Evolutionary conservation across 2,888 invertebrate species (phyloP), one percentile per base, ranked within the genome.

Genomic region (Drosophila ezoana): DNA sequence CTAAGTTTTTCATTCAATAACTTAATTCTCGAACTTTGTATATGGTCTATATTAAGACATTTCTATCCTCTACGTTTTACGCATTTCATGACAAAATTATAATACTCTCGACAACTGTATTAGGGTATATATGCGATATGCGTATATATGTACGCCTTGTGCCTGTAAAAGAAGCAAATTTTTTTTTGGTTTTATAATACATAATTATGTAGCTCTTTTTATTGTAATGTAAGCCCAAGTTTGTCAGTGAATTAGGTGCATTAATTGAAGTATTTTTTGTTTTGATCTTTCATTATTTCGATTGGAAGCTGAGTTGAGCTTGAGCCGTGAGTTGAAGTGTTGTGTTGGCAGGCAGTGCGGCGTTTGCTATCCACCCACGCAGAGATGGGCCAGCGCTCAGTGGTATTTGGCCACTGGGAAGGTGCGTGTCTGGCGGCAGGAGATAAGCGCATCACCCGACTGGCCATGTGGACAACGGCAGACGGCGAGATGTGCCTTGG

Each of bases 381-480:
- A n/a, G 16, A 28, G n/a, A 41, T 41, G 38, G 37, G 13, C n/a
- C 43, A 2, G 13, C 28, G 28, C 10, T 45, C 54, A 87, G 61
- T 90, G 89, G 70, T 92, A 92, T 68, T 91, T 91, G 63, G 92
- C 92, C 71, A 92, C 91, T 37, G 92, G 92, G 58, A 87, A 90
- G 40, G 76, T 84, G 73, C 92, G 90, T 11, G 91, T 81, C 77
- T 91, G 90, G 77, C 94, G 94, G 87, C 95, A 95, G 87, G 93
- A 94, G 65, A 94, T 92, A 13, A 94, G 91, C 1, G 95, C 94
- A 87, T 95, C 94, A 18, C 94, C 95, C 41, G 93, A 92, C 62
- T 93, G 91, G 89, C 96, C 96, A 37, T 94, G 92, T 1, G 95
- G 95, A 79, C 97, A 97, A 2, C 96, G 96, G 91, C 97, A 97